phyloP scores from a whole-genome alignment of 2,797 vertebrate species.

The Spinus olivaceus region DNA sequence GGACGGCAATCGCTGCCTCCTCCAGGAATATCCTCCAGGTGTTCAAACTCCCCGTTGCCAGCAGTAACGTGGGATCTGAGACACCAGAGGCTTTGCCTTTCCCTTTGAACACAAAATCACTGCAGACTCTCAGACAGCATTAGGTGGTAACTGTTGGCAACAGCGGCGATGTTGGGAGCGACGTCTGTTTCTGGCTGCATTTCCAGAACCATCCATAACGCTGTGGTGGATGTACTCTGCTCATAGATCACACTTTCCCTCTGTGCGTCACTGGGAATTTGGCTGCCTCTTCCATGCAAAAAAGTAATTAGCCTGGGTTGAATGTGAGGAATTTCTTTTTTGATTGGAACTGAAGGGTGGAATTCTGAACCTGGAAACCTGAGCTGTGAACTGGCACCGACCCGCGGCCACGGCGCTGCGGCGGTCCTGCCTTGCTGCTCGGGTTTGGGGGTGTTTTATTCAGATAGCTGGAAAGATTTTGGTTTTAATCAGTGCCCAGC shows the following conservation, averaged over 20 bases:
- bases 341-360: slow-evolving; percentile 1
- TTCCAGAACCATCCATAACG: slow-evolving; percentile 31
- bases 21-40: not conserved
- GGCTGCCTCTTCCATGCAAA: slow-evolving; percentile 27
- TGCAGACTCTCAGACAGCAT: not conserved
- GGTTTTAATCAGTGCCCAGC: not conserved
- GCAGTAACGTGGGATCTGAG: not conserved
- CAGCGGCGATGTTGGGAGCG: not conserved
- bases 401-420: rapidly evolving
- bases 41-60: not conserved
- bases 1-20: not conserved
- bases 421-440: not conserved
- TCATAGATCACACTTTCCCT: slow-evolving; percentile 18
- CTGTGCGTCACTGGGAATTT: slow-evolving; percentile 15
- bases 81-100: not conserved
- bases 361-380: not conserved
- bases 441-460: rapidly evolving
- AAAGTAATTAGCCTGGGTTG: slow-evolving; percentile 1
- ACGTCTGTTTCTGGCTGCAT: slow-evolving; percentile 15
- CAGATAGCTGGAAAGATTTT: not conserved
- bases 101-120: not conserved
- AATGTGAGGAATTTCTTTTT: slow-evolving; percentile 31
- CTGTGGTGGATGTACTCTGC: not conserved
- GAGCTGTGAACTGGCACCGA: not conserved
- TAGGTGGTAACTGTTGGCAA: slow-evolving; percentile 55